Evolutionary conservation across 2,797 vertebrate species (phyloP), one percentile per base, ranked within the genome.

Genomic region (Stomatorhinus walkeri): DNA sequence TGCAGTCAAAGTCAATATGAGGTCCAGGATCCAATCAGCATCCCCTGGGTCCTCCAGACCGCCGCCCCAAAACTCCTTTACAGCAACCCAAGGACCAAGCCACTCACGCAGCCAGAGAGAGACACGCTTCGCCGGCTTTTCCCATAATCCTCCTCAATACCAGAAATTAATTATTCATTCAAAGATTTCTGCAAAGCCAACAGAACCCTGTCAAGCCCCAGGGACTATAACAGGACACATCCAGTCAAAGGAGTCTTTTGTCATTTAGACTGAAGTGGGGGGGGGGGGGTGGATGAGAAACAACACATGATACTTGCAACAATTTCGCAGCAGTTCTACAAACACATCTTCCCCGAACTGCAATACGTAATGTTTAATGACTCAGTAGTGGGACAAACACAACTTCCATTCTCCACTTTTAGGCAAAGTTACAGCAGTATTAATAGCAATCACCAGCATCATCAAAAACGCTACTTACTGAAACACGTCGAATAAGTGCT

Each of bases 141-240:
- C 40, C 61, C 68, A 51, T 88, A 76, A 88, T 43, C 61, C 72
- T 14, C 64, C 28, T 46, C 48, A 79, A 32, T 51, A 76, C 12
- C 48, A 52, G 40, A 49, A 52, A 88, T 79, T 46, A 88, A 88
- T 88, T 54, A 88, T 79, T 79, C 48, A 79, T 49, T 51, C 64
- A 76, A 32, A 79, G 87, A 36, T 48, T 88, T 76, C 87, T 40
- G 59, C 28, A n/a, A n/a, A 88, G 14, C 68, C 22, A 32, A 76
- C 48, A 52, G 43, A 76, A 79, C 68, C 48, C 24, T 14, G 12
- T n/a, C 6, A 46, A 79, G 32, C 64, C 48, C 32, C 22, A 88
- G 68, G 28, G 68, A 88, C 79, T 12, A 19, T 6, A 28, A 87
- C 32, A 79, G 48, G 48, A 79, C 46, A 28, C 64, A 52, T 19